Base-by-base conservation (phyloP, 2,797 vertebrate species). In the Myotis planiceps region DNA sequence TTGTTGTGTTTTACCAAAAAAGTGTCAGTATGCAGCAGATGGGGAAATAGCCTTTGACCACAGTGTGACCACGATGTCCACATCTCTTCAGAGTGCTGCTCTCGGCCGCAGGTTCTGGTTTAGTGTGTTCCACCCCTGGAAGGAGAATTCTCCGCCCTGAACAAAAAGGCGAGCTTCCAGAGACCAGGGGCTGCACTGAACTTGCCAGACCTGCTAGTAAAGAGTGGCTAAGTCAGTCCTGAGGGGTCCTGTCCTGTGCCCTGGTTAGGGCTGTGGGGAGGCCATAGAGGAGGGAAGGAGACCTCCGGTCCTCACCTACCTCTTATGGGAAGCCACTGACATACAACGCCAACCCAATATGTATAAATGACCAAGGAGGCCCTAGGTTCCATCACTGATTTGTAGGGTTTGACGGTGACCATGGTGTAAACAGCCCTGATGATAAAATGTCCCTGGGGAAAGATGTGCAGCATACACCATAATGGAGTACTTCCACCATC, bases 401-500 rank as follows among this genome's bases (percentile, higher is more conserved):
- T 47, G 29, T 3, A 53, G 53, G 27, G 10, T 49, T 45, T 29
- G 51, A 51, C 2, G 1, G 7, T n/a, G 4, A 66, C 32, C 21
- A 3, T 19, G n/a, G 63, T 19, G 2, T 19, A n/a, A 21, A 42
- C 25, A 9, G 6, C 23, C 23, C 6, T 5, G 55, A 10, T 58
- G 25, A 13, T 0, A 0, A 1, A 8, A 9, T 8, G 1, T 53
- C 27, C 3, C 19, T 0, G 0, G 37, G 69, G 19, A 42, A 25
- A 21, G 71, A 15, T 0, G 2, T 10, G 4, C 45, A 29, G 9
- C 5, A 6, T 21, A 12, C 71, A 2, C 23, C 14, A 0, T 0
- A 1, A 12, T 0, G 6, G n/a, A 21, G 29, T 8, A 0, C 39
- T 29, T 32, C 58, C 25, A 4, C 53, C 12, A 3, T 0, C 21